Evolutionary conservation across 2,113 vertebrate genomes (phyloP).

Genomic region (Gallinago undulata): DNA sequence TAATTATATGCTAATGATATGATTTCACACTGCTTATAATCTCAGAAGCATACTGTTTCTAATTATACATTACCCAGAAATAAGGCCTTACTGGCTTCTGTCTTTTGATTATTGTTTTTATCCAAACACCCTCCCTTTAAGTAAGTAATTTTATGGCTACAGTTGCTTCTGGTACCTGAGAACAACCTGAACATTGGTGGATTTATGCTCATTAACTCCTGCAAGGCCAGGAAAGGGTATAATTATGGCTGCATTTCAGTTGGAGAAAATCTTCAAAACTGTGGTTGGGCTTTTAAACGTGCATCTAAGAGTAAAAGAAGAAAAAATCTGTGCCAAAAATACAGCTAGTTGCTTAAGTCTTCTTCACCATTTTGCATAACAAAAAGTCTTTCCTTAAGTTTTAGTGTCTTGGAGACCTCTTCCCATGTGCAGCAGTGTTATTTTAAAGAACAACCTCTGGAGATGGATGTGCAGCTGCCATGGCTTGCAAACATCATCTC

Average conservation of each 20-base stretch:
- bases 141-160: background rate
- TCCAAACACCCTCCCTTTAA: background rate
- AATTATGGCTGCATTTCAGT: background rate
- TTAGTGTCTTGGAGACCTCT: background rate
- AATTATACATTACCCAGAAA: background rate
- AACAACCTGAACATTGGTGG: background rate
- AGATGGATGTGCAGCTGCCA: background rate
- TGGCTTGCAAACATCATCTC: background rate
- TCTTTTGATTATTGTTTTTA: background rate
- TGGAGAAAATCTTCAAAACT: background rate
- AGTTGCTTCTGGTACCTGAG: background rate
- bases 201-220: background rate
- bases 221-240: background rate
- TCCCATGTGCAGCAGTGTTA: background rate
- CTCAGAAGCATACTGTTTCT: background rate
- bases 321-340: background rate
- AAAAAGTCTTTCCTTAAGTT: background rate
- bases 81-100: background rate
- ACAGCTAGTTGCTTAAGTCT: background rate
- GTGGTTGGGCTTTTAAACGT: background rate
- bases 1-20: conserved; percentile 2
- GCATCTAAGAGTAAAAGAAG: background rate
- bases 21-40: conserved; percentile 23
- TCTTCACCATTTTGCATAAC: background rate
- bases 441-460: background rate